These are phyloP conservation scores for Platygyra sinensis DNA, from an alignment of 64 coral and sea anemone species.

Conservation along the genomic window DNA sequence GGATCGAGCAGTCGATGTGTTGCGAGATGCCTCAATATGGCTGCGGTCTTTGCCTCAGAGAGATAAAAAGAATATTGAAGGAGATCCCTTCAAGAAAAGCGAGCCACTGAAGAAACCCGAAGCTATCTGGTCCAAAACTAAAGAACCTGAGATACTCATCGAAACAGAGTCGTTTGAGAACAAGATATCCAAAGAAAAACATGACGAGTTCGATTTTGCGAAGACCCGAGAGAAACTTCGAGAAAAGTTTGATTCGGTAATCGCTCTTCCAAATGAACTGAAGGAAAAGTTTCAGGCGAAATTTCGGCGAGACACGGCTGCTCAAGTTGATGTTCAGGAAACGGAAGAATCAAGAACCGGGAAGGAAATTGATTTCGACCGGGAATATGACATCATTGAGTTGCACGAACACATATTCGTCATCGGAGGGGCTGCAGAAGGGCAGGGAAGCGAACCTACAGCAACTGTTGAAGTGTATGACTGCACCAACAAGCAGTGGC, in stretches of 20 bases:
- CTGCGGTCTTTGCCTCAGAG: background rate
- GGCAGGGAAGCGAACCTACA: conserved; percentile 34
- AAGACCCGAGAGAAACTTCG: conserved; percentile 66
- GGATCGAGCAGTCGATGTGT: conserved; percentile 29
- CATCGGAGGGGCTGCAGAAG: conserved; percentile 76
- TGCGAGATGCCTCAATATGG: conserved; percentile 15
- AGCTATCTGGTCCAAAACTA: conserved; percentile 28
- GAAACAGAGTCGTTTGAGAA: conserved; percentile 30
- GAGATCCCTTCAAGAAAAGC: background rate
- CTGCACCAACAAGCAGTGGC: conserved; percentile 56
- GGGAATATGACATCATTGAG: conserved; percentile 83
- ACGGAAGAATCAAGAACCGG: conserved; percentile 51
- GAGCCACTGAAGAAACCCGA: conserved; percentile 4
- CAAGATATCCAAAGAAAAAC: conserved; percentile 1
- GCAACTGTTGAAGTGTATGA: conserved; percentile 65
- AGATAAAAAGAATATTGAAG: background rate
- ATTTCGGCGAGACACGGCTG: conserved; percentile 58
- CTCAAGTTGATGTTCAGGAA: conserved; percentile 35
- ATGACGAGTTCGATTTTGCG: conserved; percentile 9
- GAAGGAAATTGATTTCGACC: conserved; percentile 50
- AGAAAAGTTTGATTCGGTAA: conserved; percentile 69
- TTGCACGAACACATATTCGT: conserved; percentile 72
- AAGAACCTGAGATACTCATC: conserved; percentile 32
- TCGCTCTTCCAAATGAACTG: conserved; percentile 58
- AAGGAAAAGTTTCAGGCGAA: conserved; percentile 90